phyloP scores from a whole-genome alignment of 2,797 vertebrate genomes.

The Graptemys geographica region DNA sequence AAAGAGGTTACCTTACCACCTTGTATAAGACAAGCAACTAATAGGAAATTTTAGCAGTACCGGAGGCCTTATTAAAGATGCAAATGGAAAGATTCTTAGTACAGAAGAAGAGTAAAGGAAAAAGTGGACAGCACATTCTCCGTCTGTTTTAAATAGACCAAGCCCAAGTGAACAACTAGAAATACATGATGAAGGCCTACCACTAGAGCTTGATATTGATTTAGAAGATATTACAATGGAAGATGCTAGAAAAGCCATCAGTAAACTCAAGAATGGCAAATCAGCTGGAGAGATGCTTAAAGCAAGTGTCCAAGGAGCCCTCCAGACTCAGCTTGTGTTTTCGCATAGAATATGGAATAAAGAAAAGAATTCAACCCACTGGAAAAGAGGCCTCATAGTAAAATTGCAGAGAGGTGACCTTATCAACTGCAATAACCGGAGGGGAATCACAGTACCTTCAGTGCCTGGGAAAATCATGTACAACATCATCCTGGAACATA shows the following conservation, averaged over 20 bases:
- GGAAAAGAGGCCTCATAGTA: background rate
- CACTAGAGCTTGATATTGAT: too few relatives aligned
- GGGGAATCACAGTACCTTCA: background rate
- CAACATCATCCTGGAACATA: background rate
- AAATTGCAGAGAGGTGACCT: background rate
- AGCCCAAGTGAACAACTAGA: too few relatives aligned
- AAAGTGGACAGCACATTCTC: too few relatives aligned
- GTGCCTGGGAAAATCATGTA: background rate
- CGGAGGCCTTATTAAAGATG: background rate
- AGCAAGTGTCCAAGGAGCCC: background rate
- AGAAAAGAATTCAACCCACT: background rate
- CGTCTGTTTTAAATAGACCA: too few relatives aligned
- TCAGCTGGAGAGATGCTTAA: background rate
- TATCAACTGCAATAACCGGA: background rate
- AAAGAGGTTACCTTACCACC: background rate
- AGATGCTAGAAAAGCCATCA: too few relatives aligned
- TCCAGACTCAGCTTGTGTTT: background rate
- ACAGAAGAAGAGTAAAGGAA: background rate
- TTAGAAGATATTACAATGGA: too few relatives aligned
- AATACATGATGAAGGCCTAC: too few relatives aligned
- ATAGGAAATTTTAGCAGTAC: background rate
- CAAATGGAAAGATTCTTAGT: background rate
- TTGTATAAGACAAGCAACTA: background rate
- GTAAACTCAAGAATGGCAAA: background rate
- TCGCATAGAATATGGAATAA: background rate